phyloP scores from a whole-genome alignment of 92 coral and sea anemone genomes.

The Heliopora coerulea region DNA sequence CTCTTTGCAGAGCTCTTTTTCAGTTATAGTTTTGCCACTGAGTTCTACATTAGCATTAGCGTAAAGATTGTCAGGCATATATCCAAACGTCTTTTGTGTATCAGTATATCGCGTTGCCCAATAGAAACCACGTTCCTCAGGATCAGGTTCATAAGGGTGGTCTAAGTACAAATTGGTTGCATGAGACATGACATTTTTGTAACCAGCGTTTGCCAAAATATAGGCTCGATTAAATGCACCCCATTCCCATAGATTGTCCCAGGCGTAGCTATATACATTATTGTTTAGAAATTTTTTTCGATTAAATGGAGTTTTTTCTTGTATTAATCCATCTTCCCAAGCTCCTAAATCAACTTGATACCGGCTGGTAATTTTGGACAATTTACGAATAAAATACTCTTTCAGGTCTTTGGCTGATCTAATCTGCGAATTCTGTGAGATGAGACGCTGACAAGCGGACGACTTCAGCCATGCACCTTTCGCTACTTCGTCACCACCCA shows the following conservation, averaged over 20 bases:
- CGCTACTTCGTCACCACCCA: constrained; percentile 98
- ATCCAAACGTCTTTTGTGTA: constrained; percentile 83
- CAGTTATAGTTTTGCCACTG: constrained; percentile 56
- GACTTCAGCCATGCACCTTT: constrained; percentile 97
- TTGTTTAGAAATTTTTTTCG: constrained; percentile 51
- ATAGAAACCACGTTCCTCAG: constrained; percentile 97
- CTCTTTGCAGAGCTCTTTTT: constrained; percentile 61
- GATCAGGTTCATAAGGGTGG: constrained; percentile 97
- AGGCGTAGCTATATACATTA: constrained; percentile 80
- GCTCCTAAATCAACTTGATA: constrained; percentile 82
- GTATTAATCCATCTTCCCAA: constrained; percentile 93
- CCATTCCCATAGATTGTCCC: constrained; percentile 99
- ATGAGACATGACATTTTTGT: constrained; percentile 79
- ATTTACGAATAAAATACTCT: constrained; percentile 65
- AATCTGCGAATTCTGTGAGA: constrained; percentile 2
- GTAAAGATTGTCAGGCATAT: constrained; percentile 77
- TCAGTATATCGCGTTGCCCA: constrained; percentile 96
- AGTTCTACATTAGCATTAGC: constrained; percentile 62
- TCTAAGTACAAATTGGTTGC: constrained; percentile 97
- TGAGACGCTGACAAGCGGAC: constrained; percentile 72
- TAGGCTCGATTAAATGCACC: constrained; percentile 82
- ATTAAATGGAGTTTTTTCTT: constrained; percentile 52
- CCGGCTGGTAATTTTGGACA: constrained; percentile 71
- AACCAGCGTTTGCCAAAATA: constrained; percentile 84
- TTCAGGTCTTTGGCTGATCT: constrained; percentile 63